Percentiles rank a stretch among this genome's conserved stretches.
phyloP scores from a whole-genome alignment of 2,797 vertebrate species.

The Spinibarbus caldwelli region DNA sequence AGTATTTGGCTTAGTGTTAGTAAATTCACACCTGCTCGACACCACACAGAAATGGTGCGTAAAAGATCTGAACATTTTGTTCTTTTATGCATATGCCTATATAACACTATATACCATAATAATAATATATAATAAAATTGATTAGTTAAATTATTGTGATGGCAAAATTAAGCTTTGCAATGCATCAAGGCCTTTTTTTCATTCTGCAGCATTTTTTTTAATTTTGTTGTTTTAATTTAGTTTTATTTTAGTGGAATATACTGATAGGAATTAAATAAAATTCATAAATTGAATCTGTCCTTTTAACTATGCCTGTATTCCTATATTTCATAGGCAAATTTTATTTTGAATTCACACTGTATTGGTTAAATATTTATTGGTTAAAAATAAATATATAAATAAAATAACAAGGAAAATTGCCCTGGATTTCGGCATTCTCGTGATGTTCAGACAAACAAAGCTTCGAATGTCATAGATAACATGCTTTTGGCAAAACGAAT shows the following conservation, averaged over 20 bases:
- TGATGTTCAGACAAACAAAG: no score
- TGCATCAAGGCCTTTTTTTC: no score
- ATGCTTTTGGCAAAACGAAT: no score
- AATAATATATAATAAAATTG: not conserved
- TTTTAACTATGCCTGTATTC: not conserved
- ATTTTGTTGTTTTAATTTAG: not conserved
- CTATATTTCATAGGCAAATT: not conserved
- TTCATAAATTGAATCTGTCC: not conserved
- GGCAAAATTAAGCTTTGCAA: no score
- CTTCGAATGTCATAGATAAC: no score
- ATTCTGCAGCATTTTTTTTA: no score
- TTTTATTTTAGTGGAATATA: not conserved
- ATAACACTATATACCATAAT: not conserved
- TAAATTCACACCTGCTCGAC: not conserved
- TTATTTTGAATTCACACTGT: not conserved
- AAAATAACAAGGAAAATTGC: not conserved
- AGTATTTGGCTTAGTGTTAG: not conserved
- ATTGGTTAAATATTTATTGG: no score
- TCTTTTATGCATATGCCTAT: not conserved
- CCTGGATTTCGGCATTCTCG: not conserved
- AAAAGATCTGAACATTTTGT: not conserved
- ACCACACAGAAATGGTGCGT: not conserved
- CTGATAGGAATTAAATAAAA: not conserved
- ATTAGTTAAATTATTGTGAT: not conserved
- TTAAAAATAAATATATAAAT: no score